Percentiles rank a stretch among this genome's conserved stretches.
phyloP scores from a whole-genome alignment of 2,888 invertebrate species.

The Nomada flava region DNA sequence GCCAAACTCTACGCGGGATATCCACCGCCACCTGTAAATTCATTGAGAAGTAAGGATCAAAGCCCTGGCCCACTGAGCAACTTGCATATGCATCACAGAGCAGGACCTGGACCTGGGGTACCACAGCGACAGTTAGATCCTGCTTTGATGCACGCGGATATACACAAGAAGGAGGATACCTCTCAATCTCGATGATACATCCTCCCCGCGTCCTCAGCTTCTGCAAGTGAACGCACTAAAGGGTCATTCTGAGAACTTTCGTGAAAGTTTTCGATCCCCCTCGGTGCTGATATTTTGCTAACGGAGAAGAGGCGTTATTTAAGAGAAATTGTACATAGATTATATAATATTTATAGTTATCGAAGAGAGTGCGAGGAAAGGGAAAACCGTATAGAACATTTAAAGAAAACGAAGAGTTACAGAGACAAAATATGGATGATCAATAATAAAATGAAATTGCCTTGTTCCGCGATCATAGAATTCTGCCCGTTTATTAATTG shows the following conservation, averaged over 20 bases:
- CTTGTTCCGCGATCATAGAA: constrained; percentile 59
- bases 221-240: constrained; percentile 65
- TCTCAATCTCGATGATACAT: constrained; percentile 86
- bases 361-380: constrained; percentile 55
- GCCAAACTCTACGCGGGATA: constrained; percentile 91
- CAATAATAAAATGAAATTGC: constrained; percentile 54
- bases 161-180: constrained; percentile 87
- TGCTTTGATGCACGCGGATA: constrained; percentile 79
- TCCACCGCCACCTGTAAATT: constrained; percentile 85
- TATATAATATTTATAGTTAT: constrained; percentile 82
- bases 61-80: constrained; percentile 84
- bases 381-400: constrained; percentile 57
- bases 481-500: constrained; percentile 15
- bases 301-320: constrained; percentile 76
- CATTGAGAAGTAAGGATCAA: constrained; percentile 85
- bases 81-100: constrained; percentile 86
- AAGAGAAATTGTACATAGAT: constrained; percentile 81
- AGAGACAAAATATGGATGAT: constrained; percentile 15
- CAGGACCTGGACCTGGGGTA: constrained; percentile 85
- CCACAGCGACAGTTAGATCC: constrained; percentile 81
- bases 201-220: constrained; percentile 69
- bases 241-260: constrained; percentile 53
- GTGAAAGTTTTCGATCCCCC: constrained; percentile 42
- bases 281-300: constrained; percentile 74
- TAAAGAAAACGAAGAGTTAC: not conserved